Conservation (phyloP, 2,113 vertebrate genomes). For the Polypterus bichir region DNA sequence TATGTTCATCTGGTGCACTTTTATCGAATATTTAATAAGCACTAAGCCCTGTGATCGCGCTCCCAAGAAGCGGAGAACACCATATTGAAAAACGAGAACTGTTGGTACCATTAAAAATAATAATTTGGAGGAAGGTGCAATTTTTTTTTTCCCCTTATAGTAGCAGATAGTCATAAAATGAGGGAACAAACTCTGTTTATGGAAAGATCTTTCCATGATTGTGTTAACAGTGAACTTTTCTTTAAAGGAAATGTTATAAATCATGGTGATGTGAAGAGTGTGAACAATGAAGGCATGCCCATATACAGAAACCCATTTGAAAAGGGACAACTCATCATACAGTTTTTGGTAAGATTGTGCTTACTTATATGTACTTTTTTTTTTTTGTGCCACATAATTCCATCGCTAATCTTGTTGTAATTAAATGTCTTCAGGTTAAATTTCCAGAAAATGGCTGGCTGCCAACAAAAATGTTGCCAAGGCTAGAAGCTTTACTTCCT, state of each 20-base stretch:
- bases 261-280: constrained; percentile 59
- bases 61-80: too few species aligned
- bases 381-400: neutral
- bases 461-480: constrained; percentile 57
- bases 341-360: constrained; percentile 63
- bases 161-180: too few species aligned
- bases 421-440: constrained; percentile 48
- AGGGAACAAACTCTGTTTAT: too few species aligned
- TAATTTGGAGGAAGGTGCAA: too few species aligned
- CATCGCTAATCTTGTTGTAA: neutral
- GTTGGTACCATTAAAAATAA: too few species aligned
- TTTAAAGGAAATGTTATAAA: constrained; percentile 77
- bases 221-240: neutral
- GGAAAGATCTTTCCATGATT: too few species aligned
- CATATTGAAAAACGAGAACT: too few species aligned
- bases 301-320: constrained; percentile 70
- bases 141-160: too few species aligned
- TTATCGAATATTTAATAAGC: too few species aligned
- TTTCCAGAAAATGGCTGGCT: constrained; percentile 86
- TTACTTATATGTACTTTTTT: neutral
- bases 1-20: too few species aligned
- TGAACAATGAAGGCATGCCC: constrained; percentile 83
- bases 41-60: too few species aligned
- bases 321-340: constrained; percentile 69
- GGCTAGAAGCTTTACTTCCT: constrained; percentile 77